Base-by-base conservation (phyloP, 2,888 invertebrate species). In the Sepioteuthis lessoniana region DNA sequence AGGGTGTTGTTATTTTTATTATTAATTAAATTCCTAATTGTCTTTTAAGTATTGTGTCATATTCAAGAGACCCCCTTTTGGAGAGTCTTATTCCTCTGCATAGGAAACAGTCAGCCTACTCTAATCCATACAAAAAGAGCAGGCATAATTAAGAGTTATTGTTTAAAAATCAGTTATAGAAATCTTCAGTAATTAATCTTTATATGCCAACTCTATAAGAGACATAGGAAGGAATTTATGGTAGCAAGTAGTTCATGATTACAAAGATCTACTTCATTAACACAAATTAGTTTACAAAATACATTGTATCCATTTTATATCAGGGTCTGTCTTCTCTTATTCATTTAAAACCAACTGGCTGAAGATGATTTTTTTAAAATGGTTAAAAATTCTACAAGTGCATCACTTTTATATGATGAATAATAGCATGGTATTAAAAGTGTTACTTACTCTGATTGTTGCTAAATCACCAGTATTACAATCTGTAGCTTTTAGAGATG, bases 401-500 rank as follows among this genome's bases (percentile, higher is more conserved):
- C 13, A 50, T 13, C 19, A 16, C 16, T 1, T 50, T 50, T 16
- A 50, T 19, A 50, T 50, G 19, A 50, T 19, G 42, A 37, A 37
- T 35, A 28, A 28, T 47, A 90, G n/a, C 31, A 38, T 28, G 28
- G n/a, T 35, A 76, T 42, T 42, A 42, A 1, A 50, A 42, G 46
- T 3, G 28, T 42, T 3, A 94, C 96, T 97, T 97, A 98, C 98
- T 97, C 98, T 98, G 95, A 98, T 97, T 96, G 98, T 98, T 95
- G 97, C 97, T 95, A 98, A 97, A 97, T 98, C 98, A 95, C 98
- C 97, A 96, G 98, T 97, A 96, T 98, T 98, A 94, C 98, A 91
- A 91, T 91, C 98, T 95, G 98, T 98, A 96, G 98, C 98, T 95
- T 98, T 98, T 91, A 98, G 97, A 93, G 98, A 98, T 94, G 98